Evolutionary conservation across 1,140 invertebrate genomes (phyloP), one percentile per base, ranked within the genome.

Genomic region (Mizuhopecten yessoensis): DNA sequence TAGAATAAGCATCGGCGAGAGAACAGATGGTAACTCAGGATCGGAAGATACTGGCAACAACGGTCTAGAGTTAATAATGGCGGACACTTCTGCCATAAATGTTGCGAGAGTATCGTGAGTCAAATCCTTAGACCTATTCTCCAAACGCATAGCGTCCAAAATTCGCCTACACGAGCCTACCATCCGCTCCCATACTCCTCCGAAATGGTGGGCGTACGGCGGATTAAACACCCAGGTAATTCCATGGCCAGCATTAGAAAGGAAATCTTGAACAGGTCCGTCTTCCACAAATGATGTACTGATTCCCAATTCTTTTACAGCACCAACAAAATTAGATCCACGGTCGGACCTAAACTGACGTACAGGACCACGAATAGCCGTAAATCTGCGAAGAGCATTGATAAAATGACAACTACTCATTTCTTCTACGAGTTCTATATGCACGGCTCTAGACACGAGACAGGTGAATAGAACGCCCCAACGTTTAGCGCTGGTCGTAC

Each of bases 261-360:
- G 89, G 87, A 86, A 86, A 34, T 86, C 57, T 23, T 88, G 45
- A 39, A 89, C 36, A 39, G 87, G 45, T 20, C 87, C 33, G 3
- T 75, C 36, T 33, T 49, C 88, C 29, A 90, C 90, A 33, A 87
- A 33, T 49, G 91, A 9, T 13, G 90, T 86, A 7, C 87, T 45
- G 29, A 92, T 13, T 57, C 89, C 34, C 1, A 45, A n/a, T 0
- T 39, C 36, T 39, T 39, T 39, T 7, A 57, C 86, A 5, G 90
- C 92, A 10, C 93, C 94, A 23, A 94, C 88, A 87, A 95, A 95
- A 87, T 94, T 95, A 2, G 94, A 93, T 34, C 94, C 94, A 29
- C 91, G 87, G 33, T 95, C 94, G 5, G 89, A 94, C n/a, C 92
- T 45, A 20, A 94, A 88, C 17, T 91, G 49, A 36, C 29, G 88